Evolutionary conservation across 2,797 vertebrate genomes (phyloP).

Genomic region (Triplophysa yarkandensis): DNA sequence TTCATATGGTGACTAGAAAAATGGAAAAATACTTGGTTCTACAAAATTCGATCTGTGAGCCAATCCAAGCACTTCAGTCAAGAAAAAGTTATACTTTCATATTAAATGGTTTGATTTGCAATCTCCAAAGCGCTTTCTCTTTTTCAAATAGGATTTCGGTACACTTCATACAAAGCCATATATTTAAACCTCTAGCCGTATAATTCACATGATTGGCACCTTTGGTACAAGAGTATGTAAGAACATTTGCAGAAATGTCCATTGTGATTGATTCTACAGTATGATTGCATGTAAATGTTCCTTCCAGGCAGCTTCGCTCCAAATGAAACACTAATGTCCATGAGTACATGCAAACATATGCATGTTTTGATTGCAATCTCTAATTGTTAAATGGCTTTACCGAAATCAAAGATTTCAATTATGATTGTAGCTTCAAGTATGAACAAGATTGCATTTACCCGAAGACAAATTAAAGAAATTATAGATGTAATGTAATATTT

Average conservation of each 20-base stretch:
- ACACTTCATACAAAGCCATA: no score
- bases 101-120: no score
- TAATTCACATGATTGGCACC: no score
- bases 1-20: no score
- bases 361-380: constrained; percentile 28
- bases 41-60: no score
- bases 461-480: constrained; percentile 32
- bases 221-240: not conserved
- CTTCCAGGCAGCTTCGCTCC: constrained; percentile 1
- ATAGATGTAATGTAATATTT: constrained; percentile 43
- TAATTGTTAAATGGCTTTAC: constrained; percentile 43
- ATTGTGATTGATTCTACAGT: not conserved
- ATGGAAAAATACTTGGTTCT: no score
- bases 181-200: no score
- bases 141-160: no score
- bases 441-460: constrained; percentile 26
- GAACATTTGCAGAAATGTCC: not conserved
- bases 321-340: not conserved
- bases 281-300: not conserved
- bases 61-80: no score
- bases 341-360: not conserved
- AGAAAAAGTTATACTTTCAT: no score
- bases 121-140: no score
- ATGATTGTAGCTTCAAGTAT: constrained; percentile 35
- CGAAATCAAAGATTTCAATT: constrained; percentile 52